These are phyloP conservation scores for Alcedo quadribrachys DNA, from an alignment of 2,797 vertebrate genomes.

Conservation along the genomic window DNA sequence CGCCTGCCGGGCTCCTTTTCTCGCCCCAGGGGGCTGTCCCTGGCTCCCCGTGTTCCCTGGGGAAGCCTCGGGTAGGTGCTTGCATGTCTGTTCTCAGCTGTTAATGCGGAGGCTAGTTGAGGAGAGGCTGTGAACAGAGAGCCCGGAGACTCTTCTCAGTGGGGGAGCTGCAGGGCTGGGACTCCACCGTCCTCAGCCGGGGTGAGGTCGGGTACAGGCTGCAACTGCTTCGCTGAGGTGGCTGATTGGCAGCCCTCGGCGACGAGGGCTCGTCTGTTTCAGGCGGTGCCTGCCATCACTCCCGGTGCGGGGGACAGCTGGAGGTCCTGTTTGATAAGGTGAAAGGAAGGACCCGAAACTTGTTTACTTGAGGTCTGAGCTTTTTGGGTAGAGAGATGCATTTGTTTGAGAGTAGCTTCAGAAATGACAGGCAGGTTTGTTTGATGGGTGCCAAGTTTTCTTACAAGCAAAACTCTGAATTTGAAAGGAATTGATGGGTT, in stretches of 20 bases:
- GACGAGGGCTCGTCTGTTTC: background rate
- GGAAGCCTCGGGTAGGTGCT: background rate
- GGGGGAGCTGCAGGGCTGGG: background rate
- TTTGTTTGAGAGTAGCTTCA: background rate
- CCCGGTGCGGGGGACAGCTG: background rate
- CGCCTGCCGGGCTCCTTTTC: too few species aligned
- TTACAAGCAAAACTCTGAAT: background rate
- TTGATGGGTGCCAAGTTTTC: background rate
- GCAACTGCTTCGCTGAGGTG: background rate
- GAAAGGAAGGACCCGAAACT: background rate
- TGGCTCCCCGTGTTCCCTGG: background rate
- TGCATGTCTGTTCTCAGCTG: background rate
- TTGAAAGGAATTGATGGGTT: background rate
- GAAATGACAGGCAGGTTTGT: background rate
- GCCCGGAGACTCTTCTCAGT: background rate
- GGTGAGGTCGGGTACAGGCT: background rate
- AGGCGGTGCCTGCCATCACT: background rate
- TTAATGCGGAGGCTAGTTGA: background rate
- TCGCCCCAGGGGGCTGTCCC: background rate
- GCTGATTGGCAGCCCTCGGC: too few species aligned
- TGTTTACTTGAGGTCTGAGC: background rate
- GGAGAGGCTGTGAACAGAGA: background rate
- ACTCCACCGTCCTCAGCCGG: background rate
- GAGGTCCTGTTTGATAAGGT: background rate
- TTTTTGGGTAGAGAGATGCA: accelerated